These are phyloP conservation scores for Lagocephalus sceleratus DNA, from an alignment of 2,797 vertebrate species.

Conservation along the genomic window DNA sequence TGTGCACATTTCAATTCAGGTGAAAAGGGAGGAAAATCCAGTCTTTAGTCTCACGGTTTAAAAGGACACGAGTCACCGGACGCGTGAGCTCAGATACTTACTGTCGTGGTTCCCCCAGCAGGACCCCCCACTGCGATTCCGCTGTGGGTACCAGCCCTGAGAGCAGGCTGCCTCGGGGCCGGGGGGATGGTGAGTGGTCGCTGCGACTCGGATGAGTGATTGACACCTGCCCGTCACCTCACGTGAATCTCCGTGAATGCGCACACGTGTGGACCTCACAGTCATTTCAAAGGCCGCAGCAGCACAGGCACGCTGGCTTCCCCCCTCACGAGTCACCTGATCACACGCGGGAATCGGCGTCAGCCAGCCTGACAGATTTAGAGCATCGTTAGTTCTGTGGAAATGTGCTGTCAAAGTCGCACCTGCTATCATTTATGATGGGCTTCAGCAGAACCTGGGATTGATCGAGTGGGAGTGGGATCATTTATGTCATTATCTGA, in stretches of 20 bases:
- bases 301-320: slow-evolving; percentile 14
- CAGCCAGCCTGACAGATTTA: no score
- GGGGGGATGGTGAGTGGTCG: slow-evolving; percentile 75
- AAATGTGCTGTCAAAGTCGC: no score
- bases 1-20: slow-evolving; percentile 7
- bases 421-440: no score
- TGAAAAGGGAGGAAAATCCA: no score
- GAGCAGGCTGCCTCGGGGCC: slow-evolving; percentile 56
- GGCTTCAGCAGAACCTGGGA: no score
- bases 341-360: no score
- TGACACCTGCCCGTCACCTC: slow-evolving; percentile 66
- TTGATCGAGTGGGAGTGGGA: no score
- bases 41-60: no score
- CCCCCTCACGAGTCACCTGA: slow-evolving; percentile 31
- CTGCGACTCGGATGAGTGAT: slow-evolving; percentile 40
- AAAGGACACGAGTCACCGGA: neutral
- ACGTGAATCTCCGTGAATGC: slow-evolving; percentile 54
- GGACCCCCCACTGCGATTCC: slow-evolving; percentile 75
- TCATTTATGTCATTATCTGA: no score
- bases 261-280: slow-evolving; percentile 51
- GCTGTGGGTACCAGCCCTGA: slow-evolving; percentile 81
- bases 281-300: slow-evolving; percentile 2
- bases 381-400: no score
- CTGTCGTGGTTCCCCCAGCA: slow-evolving; percentile 71
- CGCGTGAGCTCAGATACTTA: slow-evolving; percentile 40